phyloP scores from a whole-genome alignment of 2,113 vertebrate species.

The Rhizomys pruinosus region DNA sequence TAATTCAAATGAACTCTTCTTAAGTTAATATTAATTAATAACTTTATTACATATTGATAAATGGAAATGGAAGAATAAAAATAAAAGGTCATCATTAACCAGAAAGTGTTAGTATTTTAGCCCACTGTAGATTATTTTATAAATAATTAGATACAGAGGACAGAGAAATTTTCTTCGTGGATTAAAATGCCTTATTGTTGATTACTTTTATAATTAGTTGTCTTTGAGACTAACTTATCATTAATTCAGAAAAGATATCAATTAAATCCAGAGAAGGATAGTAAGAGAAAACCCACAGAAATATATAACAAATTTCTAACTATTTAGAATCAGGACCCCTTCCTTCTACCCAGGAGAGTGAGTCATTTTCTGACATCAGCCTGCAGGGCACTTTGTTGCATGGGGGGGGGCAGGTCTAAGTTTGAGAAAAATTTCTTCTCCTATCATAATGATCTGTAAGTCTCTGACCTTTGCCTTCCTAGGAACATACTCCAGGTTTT shows the following conservation, averaged over 20 bases:
- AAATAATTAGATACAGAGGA: slow-evolving; percentile 70
- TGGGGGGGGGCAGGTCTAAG: not conserved
- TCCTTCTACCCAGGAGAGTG: not conserved
- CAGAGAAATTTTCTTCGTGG: not conserved
- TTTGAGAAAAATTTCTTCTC: not conserved
- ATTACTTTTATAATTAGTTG: slow-evolving; percentile 69
- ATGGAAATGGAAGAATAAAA: slow-evolving; percentile 77
- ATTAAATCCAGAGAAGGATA: slow-evolving; percentile 51
- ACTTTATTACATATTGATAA: slow-evolving; percentile 80
- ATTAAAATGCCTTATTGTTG: slow-evolving; percentile 57
- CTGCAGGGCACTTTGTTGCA: not conserved
- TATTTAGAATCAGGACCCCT: slow-evolving; percentile 5
- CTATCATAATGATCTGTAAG: not conserved
- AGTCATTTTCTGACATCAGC: not conserved
- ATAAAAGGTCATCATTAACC: slow-evolving; percentile 75
- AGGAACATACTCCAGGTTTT: not conserved
- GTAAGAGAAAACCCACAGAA: not conserved
- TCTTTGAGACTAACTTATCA: slow-evolving; percentile 51
- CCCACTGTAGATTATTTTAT: slow-evolving; percentile 55
- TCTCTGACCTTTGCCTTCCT: not conserved
- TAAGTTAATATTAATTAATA: slow-evolving; percentile 76
- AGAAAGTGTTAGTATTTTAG: slow-evolving; percentile 58
- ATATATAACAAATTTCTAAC: not conserved
- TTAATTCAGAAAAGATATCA: slow-evolving; percentile 41
- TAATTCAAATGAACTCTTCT: slow-evolving; percentile 76